Evolutionary conservation across 1,140 invertebrate genomes (phyloP).

Genomic region (Drosophila kohkoa): DNA sequence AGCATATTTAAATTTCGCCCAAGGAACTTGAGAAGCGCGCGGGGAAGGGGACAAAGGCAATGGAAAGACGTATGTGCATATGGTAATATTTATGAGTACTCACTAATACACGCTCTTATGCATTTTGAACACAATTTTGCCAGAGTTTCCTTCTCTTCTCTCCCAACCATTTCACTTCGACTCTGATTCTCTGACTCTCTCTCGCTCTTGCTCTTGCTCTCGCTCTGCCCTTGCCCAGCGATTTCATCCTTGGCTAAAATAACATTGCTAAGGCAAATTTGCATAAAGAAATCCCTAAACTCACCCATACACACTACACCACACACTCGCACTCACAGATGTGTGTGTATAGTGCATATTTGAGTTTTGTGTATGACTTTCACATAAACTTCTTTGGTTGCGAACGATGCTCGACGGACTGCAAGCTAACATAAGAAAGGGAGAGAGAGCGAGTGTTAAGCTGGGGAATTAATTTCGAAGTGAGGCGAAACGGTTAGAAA

Average conservation of each 20-base stretch:
- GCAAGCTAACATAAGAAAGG: not conserved
- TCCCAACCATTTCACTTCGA: not conserved
- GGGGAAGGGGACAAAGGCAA: not conserved
- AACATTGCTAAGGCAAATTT: constrained; percentile 68
- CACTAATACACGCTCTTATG: constrained; percentile 62
- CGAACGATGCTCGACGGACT: constrained; percentile 25
- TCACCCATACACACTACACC: constrained; percentile 32
- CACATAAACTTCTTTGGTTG: constrained; percentile 62
- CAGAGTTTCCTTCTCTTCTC: constrained; percentile 23
- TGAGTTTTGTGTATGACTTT: constrained; percentile 65
- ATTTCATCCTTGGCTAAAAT: constrained; percentile 58
- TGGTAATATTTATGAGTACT: constrained; percentile 64
- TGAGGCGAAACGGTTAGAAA: constrained; percentile 50
- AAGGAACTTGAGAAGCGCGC: constrained; percentile 14
- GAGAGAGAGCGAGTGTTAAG: constrained; percentile 22
- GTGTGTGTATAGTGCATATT: constrained; percentile 49
- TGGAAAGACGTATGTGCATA: constrained; percentile 48
- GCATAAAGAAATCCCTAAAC: constrained; percentile 71
- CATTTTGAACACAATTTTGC: constrained; percentile 64
- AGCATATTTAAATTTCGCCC: constrained; percentile 62
- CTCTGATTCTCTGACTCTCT: not conserved
- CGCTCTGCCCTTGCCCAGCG: not conserved
- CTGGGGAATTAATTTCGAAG: constrained; percentile 49
- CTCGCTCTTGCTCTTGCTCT: too few species aligned
- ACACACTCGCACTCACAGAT: constrained; percentile 25